Base-by-base conservation (phyloP, 2,888 invertebrate species). In the Habrosyne pyritoides region DNA sequence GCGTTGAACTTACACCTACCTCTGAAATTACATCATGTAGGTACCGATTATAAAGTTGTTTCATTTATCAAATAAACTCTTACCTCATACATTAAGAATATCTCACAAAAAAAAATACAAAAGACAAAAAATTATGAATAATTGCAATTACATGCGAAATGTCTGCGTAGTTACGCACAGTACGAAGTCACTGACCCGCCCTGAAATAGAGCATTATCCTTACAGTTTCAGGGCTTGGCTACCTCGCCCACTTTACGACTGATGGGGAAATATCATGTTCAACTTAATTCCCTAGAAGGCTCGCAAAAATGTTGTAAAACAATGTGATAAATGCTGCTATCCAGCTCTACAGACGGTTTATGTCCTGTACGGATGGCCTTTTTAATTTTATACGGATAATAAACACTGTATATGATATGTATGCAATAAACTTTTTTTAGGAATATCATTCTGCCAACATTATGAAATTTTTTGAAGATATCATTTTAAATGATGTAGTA, bases 171-270 rank as follows among this genome's bases (percentile, higher is more conserved):
- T 59, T 59, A 55, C 64, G 57, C 61, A 56, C 57, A 6, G n/a
- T 33, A 54, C 68, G 69, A 69, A 69, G 68, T 62, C 74, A 65
- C 80, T 82, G 83, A 81, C 83, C 83, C 70, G 60, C 60, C 59
- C 63, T 66, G 70, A 73, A 79, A 77, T 67, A 64, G 77, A 63
- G 64, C 72, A 74, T 74, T 75, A 76, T 71, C 63, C 64, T 67
- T 53, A 52, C 47, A 33, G 56, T 60, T 75, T 67, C 51, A 67
- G 79, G 88, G 88, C 77, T 77, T 56, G 88, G 80, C 81, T 67
- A 74, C 81, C 88, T 71, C 86, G 56, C 87, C 87, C 77, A 67
- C 55, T 77, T 81, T 75, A 78, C 77, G 76, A 76, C 71, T 81
- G 77, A 82, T 82, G 80, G 78, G 69, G 74, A 77, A 82, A 82